These are phyloP conservation scores for Acropora tenuis DNA, from an alignment of 64 coral and sea anemone species.

Conservation along the genomic window DNA sequence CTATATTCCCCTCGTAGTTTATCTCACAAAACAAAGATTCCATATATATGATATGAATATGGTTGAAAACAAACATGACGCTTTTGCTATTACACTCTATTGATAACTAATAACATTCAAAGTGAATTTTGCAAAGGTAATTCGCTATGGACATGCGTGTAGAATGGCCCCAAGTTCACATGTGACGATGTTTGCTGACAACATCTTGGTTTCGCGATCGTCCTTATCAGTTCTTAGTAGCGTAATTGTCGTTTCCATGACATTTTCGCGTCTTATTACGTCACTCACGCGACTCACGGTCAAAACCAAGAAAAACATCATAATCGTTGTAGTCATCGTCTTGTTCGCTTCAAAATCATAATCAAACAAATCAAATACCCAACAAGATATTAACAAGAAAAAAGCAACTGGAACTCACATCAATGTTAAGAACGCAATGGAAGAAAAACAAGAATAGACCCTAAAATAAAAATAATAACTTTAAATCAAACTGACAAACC, in stretches of 20 bases:
- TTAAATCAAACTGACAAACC: not conserved
- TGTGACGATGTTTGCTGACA: no score
- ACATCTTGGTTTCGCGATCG: no score
- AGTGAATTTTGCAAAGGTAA: no score
- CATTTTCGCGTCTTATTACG: not conserved
- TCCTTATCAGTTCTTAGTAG: no score
- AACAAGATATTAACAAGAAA: not conserved
- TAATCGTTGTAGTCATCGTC: not conserved
- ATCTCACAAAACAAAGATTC: no score
- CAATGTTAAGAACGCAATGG: constrained; percentile 65
- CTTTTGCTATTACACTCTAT: no score
- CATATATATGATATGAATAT: no score
- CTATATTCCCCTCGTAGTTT: no score
- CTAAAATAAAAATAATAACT: constrained; percentile 16
- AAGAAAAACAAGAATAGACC: constrained; percentile 77
- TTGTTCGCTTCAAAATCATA: not conserved
- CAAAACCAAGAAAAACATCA: not conserved
- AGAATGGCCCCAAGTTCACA: no score
- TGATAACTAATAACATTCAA: no score
- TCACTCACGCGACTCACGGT: not conserved
- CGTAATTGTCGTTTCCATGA: no score
- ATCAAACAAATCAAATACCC: not conserved
- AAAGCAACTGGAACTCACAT: constrained; percentile 41
- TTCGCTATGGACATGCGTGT: no score
- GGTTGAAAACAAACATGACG: not conserved